Evolutionary conservation across 1,140 invertebrate genomes (phyloP).

Genomic region (Meloidogyne floridensis): DNA sequence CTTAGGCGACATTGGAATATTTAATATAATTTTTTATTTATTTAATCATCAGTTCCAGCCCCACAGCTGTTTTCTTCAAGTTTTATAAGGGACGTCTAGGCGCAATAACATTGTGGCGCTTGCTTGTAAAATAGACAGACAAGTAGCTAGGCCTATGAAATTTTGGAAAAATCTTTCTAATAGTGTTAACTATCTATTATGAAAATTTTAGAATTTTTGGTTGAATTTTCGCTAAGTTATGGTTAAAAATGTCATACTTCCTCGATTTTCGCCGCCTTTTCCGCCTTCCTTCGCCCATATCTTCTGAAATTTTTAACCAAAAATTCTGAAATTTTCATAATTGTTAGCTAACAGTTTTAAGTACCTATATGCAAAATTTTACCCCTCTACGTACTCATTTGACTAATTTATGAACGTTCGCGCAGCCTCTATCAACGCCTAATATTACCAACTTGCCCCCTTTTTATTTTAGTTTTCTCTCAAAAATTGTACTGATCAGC

Average conservation of each 20-base stretch:
- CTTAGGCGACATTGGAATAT: not conserved
- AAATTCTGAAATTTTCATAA: not conserved
- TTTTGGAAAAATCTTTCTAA: not conserved
- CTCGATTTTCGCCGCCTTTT: not conserved
- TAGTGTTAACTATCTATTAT: not conserved
- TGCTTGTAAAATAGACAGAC: not conserved
- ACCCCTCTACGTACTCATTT: not conserved
- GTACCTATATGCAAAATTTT: not conserved
- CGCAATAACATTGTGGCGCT: not conserved
- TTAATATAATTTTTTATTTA: not conserved
- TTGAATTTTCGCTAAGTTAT: not conserved
- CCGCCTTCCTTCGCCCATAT: not conserved
- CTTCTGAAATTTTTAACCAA: not conserved
- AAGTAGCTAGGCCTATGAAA: not conserved
- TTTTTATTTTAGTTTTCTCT: not conserved
- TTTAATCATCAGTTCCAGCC: slow-evolving; percentile 3
- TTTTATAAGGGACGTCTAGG: not conserved
- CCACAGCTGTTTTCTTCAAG: not conserved
- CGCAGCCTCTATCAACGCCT: not conserved
- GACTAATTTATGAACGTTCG: not conserved
- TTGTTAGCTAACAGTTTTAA: not conserved
- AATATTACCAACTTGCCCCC: not conserved
- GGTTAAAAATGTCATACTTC: not conserved
- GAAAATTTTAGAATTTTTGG: not conserved
- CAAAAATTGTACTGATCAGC: not conserved